Percentiles rank a stretch among this genome's conserved stretches.
phyloP scores from a whole-genome alignment of 2,113 vertebrate species.

The Archocentrus centrarchus region DNA sequence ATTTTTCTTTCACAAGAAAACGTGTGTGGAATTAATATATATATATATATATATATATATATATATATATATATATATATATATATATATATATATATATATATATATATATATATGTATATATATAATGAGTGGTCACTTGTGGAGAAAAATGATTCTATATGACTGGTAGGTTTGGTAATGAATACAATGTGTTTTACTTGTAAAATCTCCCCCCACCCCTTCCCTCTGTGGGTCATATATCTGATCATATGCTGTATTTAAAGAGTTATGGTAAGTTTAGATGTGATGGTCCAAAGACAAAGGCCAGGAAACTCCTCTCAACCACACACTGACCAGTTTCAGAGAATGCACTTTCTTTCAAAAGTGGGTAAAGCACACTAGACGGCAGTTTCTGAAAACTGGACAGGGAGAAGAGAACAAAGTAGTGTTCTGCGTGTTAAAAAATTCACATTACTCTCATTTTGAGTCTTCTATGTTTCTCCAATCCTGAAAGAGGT shows the following conservation, averaged over 20 bases:
- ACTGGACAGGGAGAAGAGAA: neutral
- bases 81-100: neutral
- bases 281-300: neutral
- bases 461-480: neutral
- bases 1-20: constrained; percentile 14
- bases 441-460: neutral
- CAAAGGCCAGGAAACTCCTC: constrained; percentile 71
- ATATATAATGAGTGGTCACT: neutral
- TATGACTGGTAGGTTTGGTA: neutral
- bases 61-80: too few species aligned
- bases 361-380: neutral
- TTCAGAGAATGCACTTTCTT: constrained; percentile 37
- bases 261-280: constrained; percentile 16
- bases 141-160: neutral
- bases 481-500: neutral
- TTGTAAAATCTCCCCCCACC: neutral
- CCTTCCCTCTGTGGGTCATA: neutral
- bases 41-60: too few species aligned
- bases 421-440: neutral
- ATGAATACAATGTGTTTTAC: constrained; percentile 25
- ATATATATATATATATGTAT: neutral
- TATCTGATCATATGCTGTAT: neutral
- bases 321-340: constrained; percentile 22
- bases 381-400: neutral
- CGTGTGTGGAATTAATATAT: neutral